Conservation (phyloP, 1,140 invertebrate genomes). For the Drosophila guanche region DNA sequence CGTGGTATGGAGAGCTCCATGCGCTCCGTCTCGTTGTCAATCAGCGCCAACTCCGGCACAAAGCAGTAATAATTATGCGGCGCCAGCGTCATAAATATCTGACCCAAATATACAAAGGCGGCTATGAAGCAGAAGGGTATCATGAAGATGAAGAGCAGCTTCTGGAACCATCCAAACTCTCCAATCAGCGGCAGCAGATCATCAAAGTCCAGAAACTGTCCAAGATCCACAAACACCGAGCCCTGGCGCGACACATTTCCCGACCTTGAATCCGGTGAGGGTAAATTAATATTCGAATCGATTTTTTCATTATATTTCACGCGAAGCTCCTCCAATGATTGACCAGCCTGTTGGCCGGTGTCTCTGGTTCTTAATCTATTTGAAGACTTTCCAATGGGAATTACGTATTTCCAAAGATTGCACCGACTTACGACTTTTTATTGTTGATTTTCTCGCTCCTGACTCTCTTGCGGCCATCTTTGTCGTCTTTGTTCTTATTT, state of each 20-base stretch:
- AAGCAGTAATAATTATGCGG: conserved; percentile 91
- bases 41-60: conserved; percentile 86
- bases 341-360: too few relatives aligned
- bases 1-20: conserved; percentile 86
- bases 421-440: too few relatives aligned
- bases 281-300: not conserved
- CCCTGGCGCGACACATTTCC: too few relatives aligned
- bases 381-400: too few relatives aligned
- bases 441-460: too few relatives aligned
- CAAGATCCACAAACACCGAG: not conserved
- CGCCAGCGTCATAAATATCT: conserved; percentile 92
- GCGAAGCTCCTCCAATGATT: too few relatives aligned
- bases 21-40: conserved; percentile 27
- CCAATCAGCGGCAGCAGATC: conserved; percentile 92
- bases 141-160: conserved; percentile 91
- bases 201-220: conserved; percentile 88
- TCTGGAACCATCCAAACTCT: conserved; percentile 94
- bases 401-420: too few relatives aligned
- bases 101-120: conserved; percentile 92
- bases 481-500: too few relatives aligned
- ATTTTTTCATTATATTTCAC: too few relatives aligned
- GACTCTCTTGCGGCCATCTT: too few relatives aligned
- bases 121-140: conserved; percentile 92
- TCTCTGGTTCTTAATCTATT: too few relatives aligned
- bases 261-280: not conserved